These are phyloP conservation scores for Euclidia mi DNA, from an alignment of 2,888 invertebrate species.

Conservation along the genomic window DNA sequence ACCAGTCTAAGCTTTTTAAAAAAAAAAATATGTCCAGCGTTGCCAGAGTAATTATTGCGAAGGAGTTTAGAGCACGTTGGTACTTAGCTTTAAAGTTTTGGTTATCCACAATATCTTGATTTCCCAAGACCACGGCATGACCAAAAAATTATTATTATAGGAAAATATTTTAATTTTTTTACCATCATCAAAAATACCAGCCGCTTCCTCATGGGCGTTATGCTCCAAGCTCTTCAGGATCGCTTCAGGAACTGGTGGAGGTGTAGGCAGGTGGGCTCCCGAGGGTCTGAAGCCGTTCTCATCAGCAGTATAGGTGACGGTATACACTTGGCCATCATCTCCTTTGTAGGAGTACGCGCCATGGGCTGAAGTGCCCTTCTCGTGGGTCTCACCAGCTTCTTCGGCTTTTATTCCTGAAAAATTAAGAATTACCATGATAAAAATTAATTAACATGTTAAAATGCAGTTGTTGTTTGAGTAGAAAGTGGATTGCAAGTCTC, in stretches of 20 bases:
- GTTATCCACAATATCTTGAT: no score
- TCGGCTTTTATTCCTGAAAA: constrained; percentile 88
- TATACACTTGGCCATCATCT: constrained; percentile 89
- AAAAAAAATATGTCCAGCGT: no score
- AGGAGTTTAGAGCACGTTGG: no score
- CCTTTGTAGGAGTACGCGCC: constrained; percentile 90
- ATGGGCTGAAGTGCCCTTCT: constrained; percentile 75
- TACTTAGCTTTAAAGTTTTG: no score
- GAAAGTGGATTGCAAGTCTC: no score
- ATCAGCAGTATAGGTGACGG: constrained; percentile 89
- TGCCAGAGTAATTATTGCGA: no score
- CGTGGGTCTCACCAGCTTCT: constrained; percentile 78
- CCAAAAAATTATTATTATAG: neutral
- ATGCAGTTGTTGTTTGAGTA: no score
- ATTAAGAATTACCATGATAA: no score
- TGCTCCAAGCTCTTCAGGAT: constrained; percentile 85
- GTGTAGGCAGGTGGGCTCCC: constrained; percentile 90
- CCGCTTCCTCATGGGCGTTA: constrained; percentile 86
- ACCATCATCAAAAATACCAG: constrained; percentile 87
- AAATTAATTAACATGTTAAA: neutral
- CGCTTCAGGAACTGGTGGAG: constrained; percentile 90
- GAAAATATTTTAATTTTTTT: constrained; percentile 28
- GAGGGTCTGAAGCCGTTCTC: constrained; percentile 89
- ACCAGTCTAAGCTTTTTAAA: no score
- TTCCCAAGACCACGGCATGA: no score